phyloP scores from a whole-genome alignment of 2,888 invertebrate genomes.

The Platerodrilus igneus region DNA sequence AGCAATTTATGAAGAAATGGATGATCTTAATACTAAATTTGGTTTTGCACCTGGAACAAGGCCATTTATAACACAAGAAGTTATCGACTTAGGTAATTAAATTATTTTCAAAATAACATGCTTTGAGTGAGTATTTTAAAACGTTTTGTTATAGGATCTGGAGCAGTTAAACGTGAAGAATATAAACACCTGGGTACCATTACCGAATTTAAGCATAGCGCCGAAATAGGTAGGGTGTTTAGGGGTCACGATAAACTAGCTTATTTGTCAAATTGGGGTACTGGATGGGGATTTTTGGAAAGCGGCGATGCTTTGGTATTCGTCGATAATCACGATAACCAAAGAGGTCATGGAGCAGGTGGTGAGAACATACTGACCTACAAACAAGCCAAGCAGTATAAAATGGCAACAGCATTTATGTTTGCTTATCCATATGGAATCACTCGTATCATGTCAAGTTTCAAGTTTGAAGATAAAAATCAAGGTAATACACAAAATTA shows the following conservation, averaged over 20 bases:
- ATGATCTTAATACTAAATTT: slow-evolving; percentile 58
- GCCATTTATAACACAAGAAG: slow-evolving; percentile 72
- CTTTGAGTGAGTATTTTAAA: too few relatives aligned
- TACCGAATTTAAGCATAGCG: slow-evolving; percentile 67
- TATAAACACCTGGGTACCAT: slow-evolving; percentile 55
- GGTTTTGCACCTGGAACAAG: slow-evolving; percentile 61
- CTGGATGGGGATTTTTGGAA: slow-evolving; percentile 62
- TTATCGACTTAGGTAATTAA: too few relatives aligned
- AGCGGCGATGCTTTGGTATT: slow-evolving; percentile 39
- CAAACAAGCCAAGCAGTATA: slow-evolving; percentile 63
- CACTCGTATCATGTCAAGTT: slow-evolving; percentile 84
- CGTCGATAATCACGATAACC: slow-evolving; percentile 69
- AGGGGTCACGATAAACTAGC: slow-evolving; percentile 59
- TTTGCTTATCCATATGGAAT: slow-evolving; percentile 79
- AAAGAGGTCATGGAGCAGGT: slow-evolving; percentile 63
- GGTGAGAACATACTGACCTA: slow-evolving; percentile 62
- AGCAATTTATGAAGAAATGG: slow-evolving; percentile 58
- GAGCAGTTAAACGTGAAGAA: slow-evolving; percentile 46
- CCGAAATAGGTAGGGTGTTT: slow-evolving; percentile 55
- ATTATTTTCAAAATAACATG: too few relatives aligned
- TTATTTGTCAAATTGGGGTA: slow-evolving; percentile 61
- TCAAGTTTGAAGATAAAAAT: slow-evolving; percentile 59
- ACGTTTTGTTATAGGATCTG: slow-evolving; percentile 34
- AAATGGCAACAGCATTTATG: slow-evolving; percentile 78
- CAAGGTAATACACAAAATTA: slow-evolving; percentile 36